These are phyloP conservation scores for Drosophila leonis DNA, from an alignment of 2,888 invertebrate species.

Conservation along the genomic window DNA sequence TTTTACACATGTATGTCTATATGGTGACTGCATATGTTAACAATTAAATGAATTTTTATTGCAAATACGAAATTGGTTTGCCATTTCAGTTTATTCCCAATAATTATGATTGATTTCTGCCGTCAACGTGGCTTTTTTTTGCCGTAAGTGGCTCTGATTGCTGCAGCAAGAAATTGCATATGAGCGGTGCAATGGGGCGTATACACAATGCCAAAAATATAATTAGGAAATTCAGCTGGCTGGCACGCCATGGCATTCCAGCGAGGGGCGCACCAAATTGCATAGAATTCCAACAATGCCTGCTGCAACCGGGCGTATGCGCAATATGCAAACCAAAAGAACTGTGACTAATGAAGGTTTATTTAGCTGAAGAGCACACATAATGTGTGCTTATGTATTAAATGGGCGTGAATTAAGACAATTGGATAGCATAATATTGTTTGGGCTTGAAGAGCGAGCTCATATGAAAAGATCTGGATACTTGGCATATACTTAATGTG, in stretches of 20 bases:
- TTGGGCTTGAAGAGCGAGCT: background rate
- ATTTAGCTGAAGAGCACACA: background rate
- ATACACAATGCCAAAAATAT: slow-evolving; percentile 38
- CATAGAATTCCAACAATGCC: slow-evolving; percentile 5
- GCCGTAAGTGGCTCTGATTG: slow-evolving; percentile 25
- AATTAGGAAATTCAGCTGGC: slow-evolving; percentile 34
- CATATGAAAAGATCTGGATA: background rate
- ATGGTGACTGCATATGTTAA: slow-evolving; percentile 1
- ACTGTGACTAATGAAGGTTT: slow-evolving; percentile 29
- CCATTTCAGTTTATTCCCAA: slow-evolving; percentile 34
- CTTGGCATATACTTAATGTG: background rate
- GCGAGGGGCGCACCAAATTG: slow-evolving; percentile 1
- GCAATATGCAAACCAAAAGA: slow-evolving; percentile 18
- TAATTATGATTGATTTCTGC: slow-evolving; percentile 48
- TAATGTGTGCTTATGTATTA: background rate
- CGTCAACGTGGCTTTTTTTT: slow-evolving; percentile 7
- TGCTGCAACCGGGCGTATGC: slow-evolving; percentile 31
- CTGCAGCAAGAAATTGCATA: slow-evolving; percentile 13
- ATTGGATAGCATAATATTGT: background rate
- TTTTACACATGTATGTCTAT: background rate
- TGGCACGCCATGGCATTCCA: slow-evolving; percentile 16
- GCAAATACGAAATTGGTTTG: slow-evolving; percentile 14
- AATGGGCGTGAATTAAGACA: slow-evolving; percentile 3
- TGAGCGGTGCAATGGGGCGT: slow-evolving; percentile 28
- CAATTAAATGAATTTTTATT: slow-evolving; percentile 22